Base-by-base conservation (phyloP, 2,888 invertebrate genomes). In the Agonum fuliginosum region DNA sequence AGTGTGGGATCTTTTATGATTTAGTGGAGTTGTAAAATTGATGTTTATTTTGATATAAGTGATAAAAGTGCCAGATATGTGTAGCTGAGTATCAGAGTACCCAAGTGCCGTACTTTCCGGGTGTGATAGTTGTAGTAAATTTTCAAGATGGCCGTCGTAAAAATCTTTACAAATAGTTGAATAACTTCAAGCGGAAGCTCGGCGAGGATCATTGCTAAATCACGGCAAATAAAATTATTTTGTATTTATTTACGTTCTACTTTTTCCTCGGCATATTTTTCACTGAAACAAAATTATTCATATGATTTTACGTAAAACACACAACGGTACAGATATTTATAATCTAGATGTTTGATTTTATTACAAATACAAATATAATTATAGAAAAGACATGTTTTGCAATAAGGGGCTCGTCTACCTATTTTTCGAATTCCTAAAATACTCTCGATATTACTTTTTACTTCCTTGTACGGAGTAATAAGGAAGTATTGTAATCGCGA, bases 1-100 rank as follows among this genome's bases (percentile, higher is more conserved):
- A 77, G 58, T 54, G 41, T 54, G 37, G 27, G 54, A 75, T 75
- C 75, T 70, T 77, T 76, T 77, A 77, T 70, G 77, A 77, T 77
- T 77, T 77, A 69, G 24, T 30, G 67, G 67, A 19, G 72, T 30
- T 54, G 70, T 77, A 77, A 77, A 77, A 70, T 77, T 77, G 77
- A 77, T 77, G 77, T 77, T 77, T 77, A 77, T 77, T 77, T 77
- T 70, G 77, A 69, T 70, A 70, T 77, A 77, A 77, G 77, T 77
- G 77, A 77, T 77, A 75, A 75, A 75, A 75, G 43, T 62, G 74
- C 34, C 72, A 54, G 54, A 54, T 72, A 72, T 72, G 54, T 54
- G 72, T 37, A 67, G 67, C 22, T 41, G 67, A 67, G 67, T 24
- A 54, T n/a, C 43, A n/a, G 43, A 43, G 43, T n/a, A 43, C n/a